A percentile compares a stretch with the other conserved stretches of the same genome.
Evolutionary conservation across 2,797 vertebrate genomes (phyloP).

Genomic region (Champsocephalus esox): DNA sequence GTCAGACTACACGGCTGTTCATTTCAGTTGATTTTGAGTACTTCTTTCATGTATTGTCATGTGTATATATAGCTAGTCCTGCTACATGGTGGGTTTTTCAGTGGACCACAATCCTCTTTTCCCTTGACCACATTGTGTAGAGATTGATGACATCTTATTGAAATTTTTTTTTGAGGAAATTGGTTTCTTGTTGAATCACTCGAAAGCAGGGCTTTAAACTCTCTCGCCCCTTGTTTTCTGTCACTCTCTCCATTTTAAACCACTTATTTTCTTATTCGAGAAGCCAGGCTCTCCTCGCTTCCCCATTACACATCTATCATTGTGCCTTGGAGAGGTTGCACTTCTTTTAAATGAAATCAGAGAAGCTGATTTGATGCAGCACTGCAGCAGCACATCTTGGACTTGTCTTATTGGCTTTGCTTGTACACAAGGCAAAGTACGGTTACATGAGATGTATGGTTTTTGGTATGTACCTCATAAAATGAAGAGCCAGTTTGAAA

Average conservation of each 20-base stretch:
- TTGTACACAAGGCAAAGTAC: background rate
- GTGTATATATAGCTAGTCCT: background rate
- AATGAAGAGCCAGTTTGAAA: background rate
- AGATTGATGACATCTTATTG: conserved; percentile 23
- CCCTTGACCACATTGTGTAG: conserved; percentile 9
- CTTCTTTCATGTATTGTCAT: background rate
- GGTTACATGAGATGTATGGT: background rate
- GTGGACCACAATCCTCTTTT: background rate
- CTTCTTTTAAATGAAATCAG: conserved; percentile 27
- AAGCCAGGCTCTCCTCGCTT: conserved; percentile 15
- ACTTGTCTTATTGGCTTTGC: conserved; percentile 6
- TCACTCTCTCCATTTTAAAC: conserved; percentile 48
- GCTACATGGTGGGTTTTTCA: conserved; percentile 8
- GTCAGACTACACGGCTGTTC: background rate
- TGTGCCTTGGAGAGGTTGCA: conserved; percentile 20
- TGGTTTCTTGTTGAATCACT: conserved; percentile 54
- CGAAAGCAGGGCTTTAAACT: conserved; percentile 27
- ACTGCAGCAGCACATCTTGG: conserved; percentile 16
- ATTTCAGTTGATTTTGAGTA: background rate
- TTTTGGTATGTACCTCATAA: background rate
- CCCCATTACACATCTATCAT: conserved; percentile 39
- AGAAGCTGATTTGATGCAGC: conserved; percentile 39
- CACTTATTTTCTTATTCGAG: conserved; percentile 32
- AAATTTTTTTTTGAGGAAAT: conserved; percentile 17
- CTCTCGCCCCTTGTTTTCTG: conserved; percentile 20